These are phyloP conservation scores for Galerucella calmariensis DNA, from an alignment of 2,888 invertebrate genomes.

Conservation along the genomic window DNA sequence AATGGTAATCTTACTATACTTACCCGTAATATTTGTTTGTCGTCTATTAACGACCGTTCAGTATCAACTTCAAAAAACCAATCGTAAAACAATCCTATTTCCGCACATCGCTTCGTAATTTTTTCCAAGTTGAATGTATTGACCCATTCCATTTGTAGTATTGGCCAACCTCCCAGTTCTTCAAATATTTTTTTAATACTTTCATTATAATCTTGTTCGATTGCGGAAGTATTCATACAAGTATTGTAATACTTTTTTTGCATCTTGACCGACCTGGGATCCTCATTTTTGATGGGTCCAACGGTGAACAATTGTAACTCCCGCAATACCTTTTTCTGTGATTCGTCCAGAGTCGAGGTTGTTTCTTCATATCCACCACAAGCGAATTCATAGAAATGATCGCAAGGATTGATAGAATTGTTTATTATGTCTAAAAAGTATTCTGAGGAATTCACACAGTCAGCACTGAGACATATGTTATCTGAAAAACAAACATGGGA, in stretches of 20 bases:
- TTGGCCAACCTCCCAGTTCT: slow-evolving; percentile 52
- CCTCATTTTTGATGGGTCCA: slow-evolving; percentile 31
- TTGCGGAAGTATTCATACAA: slow-evolving; percentile 44
- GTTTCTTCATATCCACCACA: slow-evolving; percentile 65
- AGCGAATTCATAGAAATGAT: slow-evolving; percentile 81
- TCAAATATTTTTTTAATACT: slow-evolving; percentile 40
- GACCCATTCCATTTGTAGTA: slow-evolving; percentile 47
- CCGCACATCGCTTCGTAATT: slow-evolving; percentile 37
- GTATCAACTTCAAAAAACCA: slow-evolving; percentile 43
- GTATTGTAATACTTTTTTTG: slow-evolving; percentile 44
- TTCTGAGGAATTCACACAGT: slow-evolving; percentile 82
- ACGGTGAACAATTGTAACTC: slow-evolving; percentile 44
- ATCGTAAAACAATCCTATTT: slow-evolving; percentile 42
- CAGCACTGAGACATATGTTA: slow-evolving; percentile 65
- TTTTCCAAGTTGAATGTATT: slow-evolving; percentile 49
- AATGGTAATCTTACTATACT: not conserved
- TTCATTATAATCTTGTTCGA: slow-evolving; percentile 44
- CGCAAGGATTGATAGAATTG: slow-evolving; percentile 75
- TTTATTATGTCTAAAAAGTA: slow-evolving; percentile 76
- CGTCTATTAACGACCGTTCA: slow-evolving; percentile 18
- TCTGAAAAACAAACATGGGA: slow-evolving; percentile 17
- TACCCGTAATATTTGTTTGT: slow-evolving; percentile 27
- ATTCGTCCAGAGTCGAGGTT: slow-evolving; percentile 33
- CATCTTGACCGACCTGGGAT: slow-evolving; percentile 35
- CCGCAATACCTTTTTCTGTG: slow-evolving; percentile 40